Evolutionary conservation across 2,888 invertebrate species (phyloP).

Genomic region (Troilus luridus): DNA sequence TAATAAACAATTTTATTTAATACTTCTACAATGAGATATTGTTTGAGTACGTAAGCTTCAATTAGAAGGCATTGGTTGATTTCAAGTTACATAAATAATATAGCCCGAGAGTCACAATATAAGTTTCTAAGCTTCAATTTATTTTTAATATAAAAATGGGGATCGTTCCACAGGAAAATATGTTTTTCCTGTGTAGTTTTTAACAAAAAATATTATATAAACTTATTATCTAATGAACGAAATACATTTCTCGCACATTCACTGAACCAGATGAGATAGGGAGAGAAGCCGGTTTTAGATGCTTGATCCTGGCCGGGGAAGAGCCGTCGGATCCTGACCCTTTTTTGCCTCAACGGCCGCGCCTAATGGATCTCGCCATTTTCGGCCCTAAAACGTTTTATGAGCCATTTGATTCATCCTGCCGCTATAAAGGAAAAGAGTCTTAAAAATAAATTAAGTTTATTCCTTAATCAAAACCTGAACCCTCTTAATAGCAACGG

Average conservation of each 20-base stretch:
- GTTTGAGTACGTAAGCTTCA: too few species aligned
- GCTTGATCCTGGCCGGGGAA: background rate
- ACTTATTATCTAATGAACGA: too few species aligned
- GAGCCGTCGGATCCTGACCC: background rate
- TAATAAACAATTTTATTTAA: too few species aligned
- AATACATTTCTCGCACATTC: background rate
- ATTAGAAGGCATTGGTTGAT: too few species aligned
- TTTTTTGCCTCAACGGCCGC: background rate
- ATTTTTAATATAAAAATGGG: too few species aligned
- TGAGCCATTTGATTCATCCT: background rate
- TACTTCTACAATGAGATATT: too few species aligned
- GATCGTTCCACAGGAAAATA: too few species aligned
- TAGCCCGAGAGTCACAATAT: too few species aligned
- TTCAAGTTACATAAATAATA: too few species aligned
- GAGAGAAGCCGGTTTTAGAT: background rate
- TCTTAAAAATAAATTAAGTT: constrained; percentile 19
- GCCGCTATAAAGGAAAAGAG: background rate
- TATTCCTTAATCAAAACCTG: constrained; percentile 17
- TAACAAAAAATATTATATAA: too few species aligned
- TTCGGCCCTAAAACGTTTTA: constrained; percentile 10
- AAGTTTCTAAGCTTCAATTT: too few species aligned
- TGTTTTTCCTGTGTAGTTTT: too few species aligned
- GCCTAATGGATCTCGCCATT: constrained; percentile 12
- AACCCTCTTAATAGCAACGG: background rate
- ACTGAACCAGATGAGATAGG: background rate